phyloP scores from a whole-genome alignment of 1,140 invertebrate genomes.

The Phymorhynchus buccinoides region DNA sequence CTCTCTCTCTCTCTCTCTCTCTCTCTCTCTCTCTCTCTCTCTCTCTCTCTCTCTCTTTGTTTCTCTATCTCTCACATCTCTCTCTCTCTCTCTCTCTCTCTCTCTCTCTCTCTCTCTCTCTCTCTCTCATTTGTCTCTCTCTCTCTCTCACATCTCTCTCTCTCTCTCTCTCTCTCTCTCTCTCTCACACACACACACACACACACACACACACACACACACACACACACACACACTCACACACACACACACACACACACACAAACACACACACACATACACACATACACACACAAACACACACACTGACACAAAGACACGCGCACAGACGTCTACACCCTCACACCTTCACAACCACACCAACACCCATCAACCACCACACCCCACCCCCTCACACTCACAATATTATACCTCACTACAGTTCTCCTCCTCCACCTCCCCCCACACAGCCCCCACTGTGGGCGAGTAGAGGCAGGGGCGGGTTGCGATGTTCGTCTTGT shows the following conservation, averaged over 20 bases:
- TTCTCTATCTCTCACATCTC: background rate
- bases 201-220: conserved; percentile 9
- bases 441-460: background rate
- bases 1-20: conserved; percentile 13
- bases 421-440: background rate
- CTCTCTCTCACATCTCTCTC: too few relatives aligned
- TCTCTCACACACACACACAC: background rate
- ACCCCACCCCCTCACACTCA: too few relatives aligned
- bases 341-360: too few relatives aligned
- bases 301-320: too few relatives aligned
- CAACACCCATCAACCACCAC: too few relatives aligned
- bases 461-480: background rate
- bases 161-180: background rate
- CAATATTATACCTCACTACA: conserved; percentile 19
- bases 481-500: background rate
- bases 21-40: conserved; percentile 10
- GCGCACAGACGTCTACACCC: too few relatives aligned
- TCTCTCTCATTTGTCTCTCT: too few relatives aligned
- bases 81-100: conserved; percentile 17
- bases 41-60: background rate
- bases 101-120: conserved; percentile 3
- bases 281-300: too few relatives aligned
- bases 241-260: background rate
- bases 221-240: background rate
- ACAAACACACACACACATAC: background rate